Evolutionary conservation across 1,140 invertebrate genomes (phyloP).

Genomic region (Nephila pilipes): DNA sequence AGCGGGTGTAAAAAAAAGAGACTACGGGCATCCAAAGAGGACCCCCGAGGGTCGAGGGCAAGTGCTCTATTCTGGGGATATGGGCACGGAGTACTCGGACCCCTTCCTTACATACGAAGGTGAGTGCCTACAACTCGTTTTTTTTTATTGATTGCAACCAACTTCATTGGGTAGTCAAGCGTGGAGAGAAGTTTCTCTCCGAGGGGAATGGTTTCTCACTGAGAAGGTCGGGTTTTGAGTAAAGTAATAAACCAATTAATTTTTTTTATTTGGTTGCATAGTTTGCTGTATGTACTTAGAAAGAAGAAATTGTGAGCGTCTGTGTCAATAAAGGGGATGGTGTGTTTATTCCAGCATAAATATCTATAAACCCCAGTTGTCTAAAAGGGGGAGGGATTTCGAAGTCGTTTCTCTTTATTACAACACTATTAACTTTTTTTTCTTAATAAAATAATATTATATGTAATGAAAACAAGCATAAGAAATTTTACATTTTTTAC

Average conservation of each 20-base stretch:
- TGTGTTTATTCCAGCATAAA: too few species aligned
- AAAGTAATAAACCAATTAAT: too few species aligned
- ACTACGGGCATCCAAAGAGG: constrained; percentile 58
- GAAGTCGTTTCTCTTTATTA: too few species aligned
- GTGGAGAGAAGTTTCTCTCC: neutral
- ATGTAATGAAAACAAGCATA: too few species aligned
- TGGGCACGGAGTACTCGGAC: constrained; percentile 68
- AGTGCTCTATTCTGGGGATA: constrained; percentile 68
- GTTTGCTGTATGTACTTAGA: too few species aligned
- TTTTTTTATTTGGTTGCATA: neutral
- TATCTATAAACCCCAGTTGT: too few species aligned
- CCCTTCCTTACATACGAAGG: constrained; percentile 58
- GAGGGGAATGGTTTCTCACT: neutral
- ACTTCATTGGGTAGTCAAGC: constrained; percentile 3
- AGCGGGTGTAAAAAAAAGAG: neutral
- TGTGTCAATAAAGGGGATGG: too few species aligned
- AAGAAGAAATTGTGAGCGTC: too few species aligned
- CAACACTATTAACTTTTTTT: too few species aligned
- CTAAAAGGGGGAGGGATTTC: too few species aligned
- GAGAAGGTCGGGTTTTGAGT: neutral
- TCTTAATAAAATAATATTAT: too few species aligned
- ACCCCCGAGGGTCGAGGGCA: constrained; percentile 61
- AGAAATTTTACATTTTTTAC: too few species aligned
- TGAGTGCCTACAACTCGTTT: constrained; percentile 5
- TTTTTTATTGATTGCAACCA: neutral